These are phyloP conservation scores for Acrossocheilus fasciatus DNA, from an alignment of 2,797 vertebrate species.

Conservation along the genomic window DNA sequence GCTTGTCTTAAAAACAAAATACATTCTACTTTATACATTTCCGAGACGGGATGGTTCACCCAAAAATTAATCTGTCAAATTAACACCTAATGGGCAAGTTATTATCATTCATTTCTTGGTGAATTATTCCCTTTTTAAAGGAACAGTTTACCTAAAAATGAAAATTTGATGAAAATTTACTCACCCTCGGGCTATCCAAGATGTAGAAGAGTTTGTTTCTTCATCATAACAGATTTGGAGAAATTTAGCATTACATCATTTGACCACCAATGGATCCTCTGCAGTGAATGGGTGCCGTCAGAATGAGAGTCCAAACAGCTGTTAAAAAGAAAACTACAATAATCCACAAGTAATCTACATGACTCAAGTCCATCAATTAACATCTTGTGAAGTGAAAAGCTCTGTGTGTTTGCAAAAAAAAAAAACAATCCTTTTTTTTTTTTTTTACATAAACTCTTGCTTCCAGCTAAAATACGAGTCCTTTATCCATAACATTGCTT, in stretches of 20 bases:
- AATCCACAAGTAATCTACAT: not conserved
- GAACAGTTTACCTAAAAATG: not conserved
- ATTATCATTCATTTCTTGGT: not conserved
- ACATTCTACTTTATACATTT: not conserved
- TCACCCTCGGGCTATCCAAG: not conserved
- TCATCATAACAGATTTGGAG: not conserved
- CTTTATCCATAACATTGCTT: not conserved
- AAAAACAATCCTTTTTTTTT: no score
- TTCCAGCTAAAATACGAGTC: not conserved
- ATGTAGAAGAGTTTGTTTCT: not conserved
- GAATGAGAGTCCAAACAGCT: not conserved
- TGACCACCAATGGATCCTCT: not conserved
- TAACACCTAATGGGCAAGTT: not conserved
- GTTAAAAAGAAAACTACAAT: not conserved
- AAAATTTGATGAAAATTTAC: not conserved
- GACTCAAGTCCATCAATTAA: not conserved
- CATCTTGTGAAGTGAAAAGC: not conserved
- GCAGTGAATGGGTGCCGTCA: not conserved
- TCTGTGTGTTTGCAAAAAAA: not conserved
- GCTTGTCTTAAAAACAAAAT: conserved; percentile 81
- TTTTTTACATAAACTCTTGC: not conserved
- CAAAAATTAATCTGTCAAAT: not conserved
- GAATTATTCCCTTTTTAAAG: not conserved
- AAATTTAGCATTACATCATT: not conserved
- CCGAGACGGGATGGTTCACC: not conserved